Conservation (phyloP, 30 jellyfish, hydroid and myxozoan genomes). For the Phacellophora camtschatica region DNA sequence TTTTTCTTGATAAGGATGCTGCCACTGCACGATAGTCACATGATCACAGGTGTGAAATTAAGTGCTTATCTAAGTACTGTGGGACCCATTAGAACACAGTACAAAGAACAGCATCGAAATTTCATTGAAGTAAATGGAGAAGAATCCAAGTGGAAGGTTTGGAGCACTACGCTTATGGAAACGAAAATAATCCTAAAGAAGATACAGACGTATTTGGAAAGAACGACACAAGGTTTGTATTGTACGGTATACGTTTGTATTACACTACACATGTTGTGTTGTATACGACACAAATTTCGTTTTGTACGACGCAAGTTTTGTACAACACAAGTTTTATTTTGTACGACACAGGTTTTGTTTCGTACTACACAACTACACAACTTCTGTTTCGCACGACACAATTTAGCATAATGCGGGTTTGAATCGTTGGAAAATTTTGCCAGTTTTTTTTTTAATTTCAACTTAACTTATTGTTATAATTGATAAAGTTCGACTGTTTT, state of each 20-base stretch:
- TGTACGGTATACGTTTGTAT: background rate
- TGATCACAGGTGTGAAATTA: conserved; percentile 72
- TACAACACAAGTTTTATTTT: too few relatives aligned
- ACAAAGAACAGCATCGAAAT: conserved; percentile 76
- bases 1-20: conserved; percentile 22
- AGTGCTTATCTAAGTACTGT: conserved; percentile 59
- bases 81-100: conserved; percentile 52
- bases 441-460: background rate
- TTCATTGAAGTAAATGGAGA: conserved; percentile 68
- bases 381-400: too few relatives aligned
- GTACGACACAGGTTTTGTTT: too few relatives aligned
- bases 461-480: background rate
- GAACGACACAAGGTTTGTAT: conserved; percentile 58
- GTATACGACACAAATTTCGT: too few relatives aligned
- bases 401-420: too few relatives aligned
- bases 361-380: too few relatives aligned
- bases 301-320: too few relatives aligned
- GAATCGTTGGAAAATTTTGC: background rate
- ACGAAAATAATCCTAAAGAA: conserved; percentile 38
- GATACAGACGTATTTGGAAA: conserved; percentile 65
- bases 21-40: conserved; percentile 92
- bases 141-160: conserved; percentile 90
- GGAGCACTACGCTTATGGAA: conserved; percentile 56
- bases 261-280: too few relatives aligned
- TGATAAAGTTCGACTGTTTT: background rate